Conservation (phyloP, 2,797 vertebrate species). For the Phrynocephalus forsythii region DNA sequence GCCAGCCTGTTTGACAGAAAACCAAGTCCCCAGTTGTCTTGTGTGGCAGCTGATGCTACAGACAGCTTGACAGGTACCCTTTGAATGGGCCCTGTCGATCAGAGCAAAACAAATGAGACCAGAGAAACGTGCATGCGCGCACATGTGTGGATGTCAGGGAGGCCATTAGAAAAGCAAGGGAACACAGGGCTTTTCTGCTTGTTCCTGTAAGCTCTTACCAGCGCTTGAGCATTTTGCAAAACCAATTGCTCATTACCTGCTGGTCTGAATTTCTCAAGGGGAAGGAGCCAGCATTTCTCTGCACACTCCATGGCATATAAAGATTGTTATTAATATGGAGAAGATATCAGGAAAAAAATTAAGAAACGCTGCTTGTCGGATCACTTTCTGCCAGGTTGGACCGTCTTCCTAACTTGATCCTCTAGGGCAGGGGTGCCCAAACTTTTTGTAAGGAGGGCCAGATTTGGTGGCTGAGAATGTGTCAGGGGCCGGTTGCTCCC, state of each 20-base stretch:
- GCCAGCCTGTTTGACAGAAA: constrained; percentile 42
- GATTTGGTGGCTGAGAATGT: too few species aligned
- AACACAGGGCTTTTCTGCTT: neutral
- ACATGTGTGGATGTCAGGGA: neutral
- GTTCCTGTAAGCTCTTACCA: neutral
- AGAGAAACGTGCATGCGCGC: neutral
- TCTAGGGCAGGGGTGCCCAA: too few species aligned
- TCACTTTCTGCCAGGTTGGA: too few species aligned
- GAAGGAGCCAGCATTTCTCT: neutral
- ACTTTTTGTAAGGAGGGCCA: too few species aligned
- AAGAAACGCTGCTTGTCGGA: too few species aligned
- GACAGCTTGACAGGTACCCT: constrained; percentile 25
- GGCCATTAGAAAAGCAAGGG: constrained; percentile 3
- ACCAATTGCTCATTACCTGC: neutral
- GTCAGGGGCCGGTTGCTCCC: too few species aligned
- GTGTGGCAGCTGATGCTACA: neutral
- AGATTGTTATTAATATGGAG: neutral
- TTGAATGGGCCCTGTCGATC: neutral
- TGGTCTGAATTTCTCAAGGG: constrained; percentile 1
- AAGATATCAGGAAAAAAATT: neutral
- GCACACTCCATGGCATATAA: neutral
- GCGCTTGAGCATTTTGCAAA: neutral
- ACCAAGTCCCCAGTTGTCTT: constrained; percentile 30
- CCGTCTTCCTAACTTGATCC: too few species aligned
- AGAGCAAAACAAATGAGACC: neutral